Evolutionary conservation across 2,113 vertebrate genomes (phyloP).

Genomic region (Spermophilus dauricus): DNA sequence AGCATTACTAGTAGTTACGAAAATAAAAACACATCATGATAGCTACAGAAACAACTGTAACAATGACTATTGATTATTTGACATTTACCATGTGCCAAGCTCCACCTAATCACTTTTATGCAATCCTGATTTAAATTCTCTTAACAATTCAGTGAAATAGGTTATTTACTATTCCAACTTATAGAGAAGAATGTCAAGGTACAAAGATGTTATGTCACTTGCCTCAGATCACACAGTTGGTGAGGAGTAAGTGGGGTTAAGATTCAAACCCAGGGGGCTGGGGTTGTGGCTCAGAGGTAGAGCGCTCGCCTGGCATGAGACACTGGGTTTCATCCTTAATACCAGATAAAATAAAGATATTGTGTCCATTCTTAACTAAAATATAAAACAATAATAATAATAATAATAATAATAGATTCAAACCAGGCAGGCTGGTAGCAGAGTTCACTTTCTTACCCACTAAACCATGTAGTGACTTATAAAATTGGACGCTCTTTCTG

Average conservation of each 20-base stretch:
- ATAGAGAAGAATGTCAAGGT: constrained; percentile 24
- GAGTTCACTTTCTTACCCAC: neutral
- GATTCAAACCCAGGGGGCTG: neutral
- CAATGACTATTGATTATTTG: neutral
- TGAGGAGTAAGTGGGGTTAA: neutral
- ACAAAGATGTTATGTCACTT: neutral
- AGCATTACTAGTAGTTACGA: neutral
- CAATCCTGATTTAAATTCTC: neutral
- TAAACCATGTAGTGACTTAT: neutral
- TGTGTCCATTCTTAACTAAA: too few species aligned
- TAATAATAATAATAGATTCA: neutral
- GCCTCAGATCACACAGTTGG: neutral
- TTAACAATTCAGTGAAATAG: neutral
- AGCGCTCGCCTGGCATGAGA: too few species aligned
- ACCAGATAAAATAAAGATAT: too few species aligned
- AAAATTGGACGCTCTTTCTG: rapidly evolving
- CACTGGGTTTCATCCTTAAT: too few species aligned
- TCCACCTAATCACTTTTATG: neutral
- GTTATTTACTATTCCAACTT: neutral
- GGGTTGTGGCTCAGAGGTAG: too few species aligned
- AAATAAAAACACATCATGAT: neutral
- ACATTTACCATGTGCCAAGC: neutral
- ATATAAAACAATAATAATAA: too few species aligned
- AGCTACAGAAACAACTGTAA: neutral
- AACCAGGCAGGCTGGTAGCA: neutral